These are phyloP conservation scores for Glareola pratincola DNA, from an alignment of 2,113 vertebrate species.

Conservation along the genomic window DNA sequence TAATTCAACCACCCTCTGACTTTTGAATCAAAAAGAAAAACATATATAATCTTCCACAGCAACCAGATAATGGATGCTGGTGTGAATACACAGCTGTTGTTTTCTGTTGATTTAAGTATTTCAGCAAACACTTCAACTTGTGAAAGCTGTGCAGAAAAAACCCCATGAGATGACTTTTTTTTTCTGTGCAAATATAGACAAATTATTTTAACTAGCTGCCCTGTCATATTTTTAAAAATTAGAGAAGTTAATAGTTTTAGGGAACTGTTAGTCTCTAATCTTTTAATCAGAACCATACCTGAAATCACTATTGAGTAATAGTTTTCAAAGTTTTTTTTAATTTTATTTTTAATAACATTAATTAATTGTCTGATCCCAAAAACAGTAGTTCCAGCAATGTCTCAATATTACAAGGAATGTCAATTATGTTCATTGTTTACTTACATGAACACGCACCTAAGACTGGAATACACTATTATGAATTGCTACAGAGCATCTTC, in stretches of 20 bases:
- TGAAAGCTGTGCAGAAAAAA: not conserved
- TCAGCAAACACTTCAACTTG: not conserved
- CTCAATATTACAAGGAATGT: not conserved
- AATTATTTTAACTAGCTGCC: not conserved
- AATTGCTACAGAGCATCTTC: not conserved
- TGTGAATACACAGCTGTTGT: not conserved
- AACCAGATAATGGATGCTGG: not conserved
- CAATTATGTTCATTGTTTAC: not conserved
- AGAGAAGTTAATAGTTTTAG: not conserved
- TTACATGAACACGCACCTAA: not conserved
- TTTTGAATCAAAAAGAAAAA: conserved; percentile 12
- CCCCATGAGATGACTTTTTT: not conserved
- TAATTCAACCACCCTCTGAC: not conserved
- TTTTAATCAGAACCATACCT: not conserved
- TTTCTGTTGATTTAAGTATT: not conserved
- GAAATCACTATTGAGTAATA: not conserved
- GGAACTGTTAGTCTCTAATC: not conserved
- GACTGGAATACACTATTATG: not conserved
- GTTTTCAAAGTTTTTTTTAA: not conserved
- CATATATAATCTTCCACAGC: not conserved
- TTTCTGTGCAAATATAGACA: not conserved
- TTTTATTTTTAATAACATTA: not conserved
- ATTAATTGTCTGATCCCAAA: not conserved
- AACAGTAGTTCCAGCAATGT: not conserved
- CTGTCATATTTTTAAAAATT: not conserved